Evolutionary conservation across 2,888 invertebrate species (phyloP).

Genomic region (Cremastinae sp.): DNA sequence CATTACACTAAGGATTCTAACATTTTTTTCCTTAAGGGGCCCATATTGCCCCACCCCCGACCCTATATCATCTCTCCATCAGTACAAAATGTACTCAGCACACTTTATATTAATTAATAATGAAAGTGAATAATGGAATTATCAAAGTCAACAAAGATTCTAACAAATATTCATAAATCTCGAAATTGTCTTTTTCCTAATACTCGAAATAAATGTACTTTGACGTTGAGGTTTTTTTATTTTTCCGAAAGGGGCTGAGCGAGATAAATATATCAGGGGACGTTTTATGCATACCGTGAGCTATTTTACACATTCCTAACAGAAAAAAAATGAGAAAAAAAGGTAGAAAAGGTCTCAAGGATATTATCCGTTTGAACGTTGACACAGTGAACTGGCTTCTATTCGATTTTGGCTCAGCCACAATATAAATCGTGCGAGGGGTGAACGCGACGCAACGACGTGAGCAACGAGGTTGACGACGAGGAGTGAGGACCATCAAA

Average conservation of each 20-base stretch:
- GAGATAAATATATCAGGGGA: conserved; percentile 15
- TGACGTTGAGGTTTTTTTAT: conserved; percentile 4
- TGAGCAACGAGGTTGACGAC: conserved; percentile 36
- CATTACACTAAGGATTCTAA: too few relatives aligned
- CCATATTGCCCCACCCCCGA: too few relatives aligned
- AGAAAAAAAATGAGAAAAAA: neutral
- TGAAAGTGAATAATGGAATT: too few relatives aligned
- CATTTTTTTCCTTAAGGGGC: too few relatives aligned
- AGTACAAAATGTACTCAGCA: too few relatives aligned
- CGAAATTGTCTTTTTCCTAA: conserved; percentile 14
- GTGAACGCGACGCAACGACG: neutral
- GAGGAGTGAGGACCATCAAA: conserved; percentile 27
- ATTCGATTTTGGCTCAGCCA: too few relatives aligned
- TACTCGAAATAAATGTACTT: conserved; percentile 28
- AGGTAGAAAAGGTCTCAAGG: neutral
- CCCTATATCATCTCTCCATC: too few relatives aligned
- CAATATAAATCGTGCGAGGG: conserved; percentile 2
- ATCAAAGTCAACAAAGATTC: neutral
- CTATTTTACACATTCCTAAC: conserved; percentile 3
- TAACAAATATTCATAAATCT: conserved; percentile 27
- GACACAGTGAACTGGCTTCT: neutral
- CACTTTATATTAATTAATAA: too few relatives aligned
- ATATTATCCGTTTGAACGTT: neutral
- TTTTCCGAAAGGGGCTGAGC: neutral
- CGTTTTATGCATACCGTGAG: conserved; percentile 17